Conservation (phyloP, 2,888 invertebrate genomes). For the Xanthia togata region DNA sequence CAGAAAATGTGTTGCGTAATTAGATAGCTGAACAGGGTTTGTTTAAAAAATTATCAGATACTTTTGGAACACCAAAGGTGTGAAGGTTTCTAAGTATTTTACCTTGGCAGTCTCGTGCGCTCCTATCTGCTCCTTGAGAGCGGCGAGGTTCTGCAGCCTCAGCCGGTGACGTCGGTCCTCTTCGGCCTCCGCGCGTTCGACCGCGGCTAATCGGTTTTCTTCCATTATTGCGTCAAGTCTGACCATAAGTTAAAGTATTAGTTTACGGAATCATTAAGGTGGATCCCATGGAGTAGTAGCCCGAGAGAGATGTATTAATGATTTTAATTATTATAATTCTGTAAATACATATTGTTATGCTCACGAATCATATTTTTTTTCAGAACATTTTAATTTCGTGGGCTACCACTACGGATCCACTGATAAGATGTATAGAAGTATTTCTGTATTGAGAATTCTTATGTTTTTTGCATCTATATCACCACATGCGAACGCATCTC, state of each 20-base stretch:
- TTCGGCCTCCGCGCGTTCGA: slow-evolving; percentile 89
- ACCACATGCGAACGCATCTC: too few species aligned
- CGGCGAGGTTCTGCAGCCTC: slow-evolving; percentile 84
- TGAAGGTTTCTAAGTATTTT: not conserved
- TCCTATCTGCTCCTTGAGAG: slow-evolving; percentile 87
- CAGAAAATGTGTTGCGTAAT: too few species aligned
- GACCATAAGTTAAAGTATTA: not conserved
- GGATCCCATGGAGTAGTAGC: not conserved
- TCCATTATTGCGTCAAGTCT: slow-evolving; percentile 94
- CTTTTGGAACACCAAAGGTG: not conserved
- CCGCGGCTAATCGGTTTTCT: slow-evolving; percentile 90
- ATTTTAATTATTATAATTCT: too few species aligned
- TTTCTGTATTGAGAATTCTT: not conserved
- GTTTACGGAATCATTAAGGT: not conserved
- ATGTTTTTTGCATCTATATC: not conserved
- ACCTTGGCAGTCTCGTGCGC: slow-evolving; percentile 86
- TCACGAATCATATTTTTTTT: too few species aligned
- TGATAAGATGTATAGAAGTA: too few species aligned
- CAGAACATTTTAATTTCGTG: too few species aligned
- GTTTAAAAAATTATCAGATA: not conserved
- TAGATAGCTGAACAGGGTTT: not conserved
- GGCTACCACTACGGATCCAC: too few species aligned
- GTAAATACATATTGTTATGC: too few species aligned
- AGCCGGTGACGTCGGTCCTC: slow-evolving; percentile 83
- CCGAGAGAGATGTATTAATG: too few species aligned